Evolutionary conservation across 2,888 invertebrate species (phyloP).

Genomic region (Stramonita haemastoma): DNA sequence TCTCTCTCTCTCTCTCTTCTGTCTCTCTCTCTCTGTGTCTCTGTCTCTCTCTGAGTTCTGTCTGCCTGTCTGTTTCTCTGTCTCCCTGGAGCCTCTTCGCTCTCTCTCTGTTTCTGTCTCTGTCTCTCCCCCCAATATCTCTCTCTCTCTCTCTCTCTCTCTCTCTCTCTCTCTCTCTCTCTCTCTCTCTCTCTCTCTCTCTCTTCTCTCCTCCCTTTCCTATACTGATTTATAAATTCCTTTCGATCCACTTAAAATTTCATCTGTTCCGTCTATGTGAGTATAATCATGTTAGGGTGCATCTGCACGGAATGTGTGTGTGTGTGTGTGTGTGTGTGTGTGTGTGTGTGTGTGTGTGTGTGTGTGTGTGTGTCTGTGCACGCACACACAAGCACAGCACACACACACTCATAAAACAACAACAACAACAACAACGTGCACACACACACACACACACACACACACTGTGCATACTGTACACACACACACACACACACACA

Average conservation of each 20-base stretch:
- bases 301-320: not conserved
- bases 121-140: not conserved
- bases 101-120: not conserved
- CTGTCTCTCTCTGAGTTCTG: not conserved
- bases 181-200: not conserved
- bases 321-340: not conserved
- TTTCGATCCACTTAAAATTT: no score
- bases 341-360: no score
- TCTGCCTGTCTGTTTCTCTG: not conserved
- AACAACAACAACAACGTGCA: no score
- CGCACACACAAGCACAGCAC: no score
- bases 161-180: not conserved
- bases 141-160: not conserved
- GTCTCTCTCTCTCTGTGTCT: not conserved
- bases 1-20: not conserved
- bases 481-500: no score
- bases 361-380: no score
- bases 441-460: no score
- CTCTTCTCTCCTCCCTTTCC: not conserved
- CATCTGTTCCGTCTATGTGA: not conserved
- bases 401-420: no score
- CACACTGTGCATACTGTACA: no score
- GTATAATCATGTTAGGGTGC: no score
- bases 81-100: not conserved
- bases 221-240: not conserved